Percentiles rank a stretch among this genome's conserved stretches.
Conservation (phyloP, 2,113 vertebrate genomes). For the Cromileptes altivelis region DNA sequence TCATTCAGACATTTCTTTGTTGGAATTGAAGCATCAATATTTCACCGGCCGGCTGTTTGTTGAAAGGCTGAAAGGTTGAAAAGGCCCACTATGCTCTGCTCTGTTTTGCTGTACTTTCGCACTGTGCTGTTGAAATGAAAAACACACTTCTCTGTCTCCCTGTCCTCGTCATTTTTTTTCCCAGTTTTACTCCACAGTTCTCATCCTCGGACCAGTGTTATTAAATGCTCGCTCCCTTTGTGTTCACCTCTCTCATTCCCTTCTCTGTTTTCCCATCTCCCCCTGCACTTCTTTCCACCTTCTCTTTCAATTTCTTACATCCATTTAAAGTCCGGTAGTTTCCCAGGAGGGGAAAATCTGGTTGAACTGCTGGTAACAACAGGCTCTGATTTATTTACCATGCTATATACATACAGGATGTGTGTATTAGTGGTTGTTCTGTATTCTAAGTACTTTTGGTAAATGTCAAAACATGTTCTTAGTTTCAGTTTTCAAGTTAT, state of each 20-base stretch:
- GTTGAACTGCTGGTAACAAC: constrained; percentile 51
- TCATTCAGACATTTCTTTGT: constrained; percentile 78
- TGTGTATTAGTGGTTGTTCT: neutral
- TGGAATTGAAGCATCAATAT: constrained; percentile 83
- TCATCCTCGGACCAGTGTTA: constrained; percentile 27
- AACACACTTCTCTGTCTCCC: constrained; percentile 43
- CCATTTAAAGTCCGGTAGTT: constrained; percentile 57
- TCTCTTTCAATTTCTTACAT: constrained; percentile 43
- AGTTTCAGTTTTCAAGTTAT: neutral
- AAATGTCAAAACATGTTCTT: neutral
- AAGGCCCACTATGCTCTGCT: constrained; percentile 51
- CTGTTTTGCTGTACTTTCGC: constrained; percentile 39
- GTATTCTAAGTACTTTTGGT: neutral
- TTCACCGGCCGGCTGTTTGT: constrained; percentile 77
- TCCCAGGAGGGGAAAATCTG: constrained; percentile 51
- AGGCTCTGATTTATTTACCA: constrained; percentile 74
- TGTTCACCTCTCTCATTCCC: too few species aligned
- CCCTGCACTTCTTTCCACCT: neutral
- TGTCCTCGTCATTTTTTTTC: constrained; percentile 7
- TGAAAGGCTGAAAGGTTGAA: constrained; percentile 66
- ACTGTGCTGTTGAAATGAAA: constrained; percentile 36
- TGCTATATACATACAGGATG: neutral
- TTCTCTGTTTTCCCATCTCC: neutral
- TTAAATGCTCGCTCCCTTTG: neutral
- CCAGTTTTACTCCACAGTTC: constrained; percentile 21